phyloP scores from a whole-genome alignment of 2,888 invertebrate genomes.

The Eremobia ochroleuca region DNA sequence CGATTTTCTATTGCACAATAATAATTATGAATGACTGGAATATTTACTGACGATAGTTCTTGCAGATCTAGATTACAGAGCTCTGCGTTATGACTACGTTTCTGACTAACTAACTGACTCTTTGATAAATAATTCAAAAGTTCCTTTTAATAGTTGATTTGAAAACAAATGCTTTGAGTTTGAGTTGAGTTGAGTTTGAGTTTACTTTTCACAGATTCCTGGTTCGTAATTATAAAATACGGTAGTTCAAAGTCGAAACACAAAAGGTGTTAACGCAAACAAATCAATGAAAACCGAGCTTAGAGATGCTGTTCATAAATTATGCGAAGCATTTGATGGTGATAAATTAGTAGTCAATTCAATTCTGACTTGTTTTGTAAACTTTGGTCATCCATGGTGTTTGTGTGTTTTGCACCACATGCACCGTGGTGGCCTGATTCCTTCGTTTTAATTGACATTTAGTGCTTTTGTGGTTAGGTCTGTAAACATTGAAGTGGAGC shows the following conservation, averaged over 20 bases:
- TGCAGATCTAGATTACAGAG: too few relatives aligned
- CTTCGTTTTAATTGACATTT: conserved; percentile 39
- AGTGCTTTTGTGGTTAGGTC: conserved; percentile 12
- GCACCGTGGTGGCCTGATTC: conserved; percentile 30
- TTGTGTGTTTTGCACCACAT: conserved; percentile 46
- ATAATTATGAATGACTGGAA: neutral
- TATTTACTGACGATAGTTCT: neutral
- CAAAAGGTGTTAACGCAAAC: conserved; percentile 27
- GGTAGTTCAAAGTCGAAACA: conserved; percentile 37
- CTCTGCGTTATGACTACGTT: too few relatives aligned
- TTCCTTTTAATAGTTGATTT: too few relatives aligned
- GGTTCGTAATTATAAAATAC: neutral
- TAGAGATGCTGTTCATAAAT: conserved; percentile 23
- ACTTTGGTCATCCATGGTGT: conserved; percentile 46
- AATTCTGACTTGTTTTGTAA: conserved; percentile 48
- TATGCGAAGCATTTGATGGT: conserved; percentile 14
- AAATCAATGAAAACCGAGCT: conserved; percentile 19
- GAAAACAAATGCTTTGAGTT: too few relatives aligned
- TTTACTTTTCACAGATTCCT: neutral
- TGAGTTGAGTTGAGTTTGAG: too few relatives aligned
- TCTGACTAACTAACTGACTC: too few relatives aligned
- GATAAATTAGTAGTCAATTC: conserved; percentile 44
- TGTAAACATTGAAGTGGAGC: neutral
- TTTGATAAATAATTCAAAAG: too few relatives aligned
- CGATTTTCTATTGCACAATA: neutral